Evolutionary conservation across 2,888 invertebrate genomes (phyloP).

Genomic region (Choristoneura rosaceana): DNA sequence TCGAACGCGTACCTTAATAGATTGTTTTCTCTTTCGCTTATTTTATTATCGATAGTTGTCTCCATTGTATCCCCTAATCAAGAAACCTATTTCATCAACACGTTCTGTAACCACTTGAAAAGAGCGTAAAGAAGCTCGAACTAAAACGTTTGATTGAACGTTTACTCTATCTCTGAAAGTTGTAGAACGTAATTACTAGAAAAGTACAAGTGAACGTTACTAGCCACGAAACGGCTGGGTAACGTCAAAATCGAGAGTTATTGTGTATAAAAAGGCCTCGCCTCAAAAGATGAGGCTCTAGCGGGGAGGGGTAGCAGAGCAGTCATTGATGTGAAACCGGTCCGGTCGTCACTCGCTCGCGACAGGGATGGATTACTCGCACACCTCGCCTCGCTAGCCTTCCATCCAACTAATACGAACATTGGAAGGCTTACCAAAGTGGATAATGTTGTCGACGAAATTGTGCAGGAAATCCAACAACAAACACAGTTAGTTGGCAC

Average conservation of each 20-base stretch:
- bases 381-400: conserved; percentile 12
- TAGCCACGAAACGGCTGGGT: conserved; percentile 56
- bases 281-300: conserved; percentile 60
- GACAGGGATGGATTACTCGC: conserved; percentile 76
- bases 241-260: conserved; percentile 75
- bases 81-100: background rate
- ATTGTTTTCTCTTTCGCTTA: conserved; percentile 73
- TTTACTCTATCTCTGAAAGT: background rate
- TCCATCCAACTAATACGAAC: conserved; percentile 15
- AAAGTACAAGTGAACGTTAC: conserved; percentile 39
- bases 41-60: conserved; percentile 47
- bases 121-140: background rate
- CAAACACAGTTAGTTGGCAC: conserved; percentile 2
- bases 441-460: conserved; percentile 25
- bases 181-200: conserved; percentile 3
- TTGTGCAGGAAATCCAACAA: conserved; percentile 16
- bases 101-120: background rate
- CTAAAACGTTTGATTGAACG: background rate
- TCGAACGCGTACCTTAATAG: conserved; percentile 72
- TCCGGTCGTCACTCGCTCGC: conserved; percentile 64
- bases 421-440: conserved; percentile 18
- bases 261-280: conserved; percentile 62
- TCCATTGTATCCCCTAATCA: background rate
- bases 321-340: conserved; percentile 84
- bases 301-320: conserved; percentile 72